Evolutionary conservation across 1,140 invertebrate species (phyloP), one percentile per base, ranked within the genome.

Genomic region (Nasonia longicornis): DNA sequence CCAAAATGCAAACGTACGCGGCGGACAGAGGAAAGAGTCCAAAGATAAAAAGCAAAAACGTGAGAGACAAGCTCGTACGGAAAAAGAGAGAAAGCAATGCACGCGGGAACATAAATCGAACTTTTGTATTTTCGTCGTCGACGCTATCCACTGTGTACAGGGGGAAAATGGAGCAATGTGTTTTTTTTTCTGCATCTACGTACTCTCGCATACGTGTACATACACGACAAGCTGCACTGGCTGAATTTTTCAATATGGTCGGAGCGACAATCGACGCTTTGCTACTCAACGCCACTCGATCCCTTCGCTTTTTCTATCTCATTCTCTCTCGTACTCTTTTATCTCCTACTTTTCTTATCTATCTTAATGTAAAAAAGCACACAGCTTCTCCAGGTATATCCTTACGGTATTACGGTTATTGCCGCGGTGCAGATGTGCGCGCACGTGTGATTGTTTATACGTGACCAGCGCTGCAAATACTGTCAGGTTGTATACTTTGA

Each of bases 41-140:
- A 14, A 2, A 52, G 63, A 74, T 67, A 72, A 72, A 79, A 75
- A 64, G 58, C 38, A 48, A 69, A 75, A 84, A 69, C 81, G 79
- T 67, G 83, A 66, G 79, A 83, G 78, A 84, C 70, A 67, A 78
- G 85, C 83, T 26, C 26, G 81, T 79, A 20, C 58, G 76, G 79
- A 80, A 71, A 72, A 73, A 78, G 80, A 45, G 84, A 85, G 84
- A 86, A 77, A 77, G 84, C 85, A 86, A 86, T 79, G 78, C 77
- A 84, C 83, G 77, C 71, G 42, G 77, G 82, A 83, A 86, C 86
- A 89, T 89, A 90, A 90, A 90, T 90, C 87, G 88, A 89, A 89
- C 86, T 89, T 89, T 89, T 88, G 87, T 88, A 89, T 89, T 89
- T 90, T 87, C 87, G 87, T 85, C 84, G 85, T 85, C 84, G 87